Evolutionary conservation across 2,797 vertebrate genomes (phyloP).

Genomic region (Helostoma temminkii): DNA sequence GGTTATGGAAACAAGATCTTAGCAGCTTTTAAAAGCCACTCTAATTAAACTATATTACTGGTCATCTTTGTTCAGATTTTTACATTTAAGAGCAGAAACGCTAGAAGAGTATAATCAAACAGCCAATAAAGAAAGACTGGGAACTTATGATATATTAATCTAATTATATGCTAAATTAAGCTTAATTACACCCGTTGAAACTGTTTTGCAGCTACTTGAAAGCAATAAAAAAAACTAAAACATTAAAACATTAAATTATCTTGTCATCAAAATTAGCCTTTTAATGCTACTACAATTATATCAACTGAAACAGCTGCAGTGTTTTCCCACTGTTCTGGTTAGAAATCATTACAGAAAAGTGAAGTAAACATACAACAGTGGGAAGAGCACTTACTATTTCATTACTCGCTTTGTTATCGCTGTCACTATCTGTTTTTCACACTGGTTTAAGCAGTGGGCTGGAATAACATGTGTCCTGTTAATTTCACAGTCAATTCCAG

Average conservation of each 20-base stretch:
- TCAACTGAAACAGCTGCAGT: slow-evolving; percentile 1
- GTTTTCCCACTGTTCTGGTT: neutral
- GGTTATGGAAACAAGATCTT: slow-evolving; percentile 71
- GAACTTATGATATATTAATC: slow-evolving; percentile 32
- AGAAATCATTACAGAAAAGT: neutral
- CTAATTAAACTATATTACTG: slow-evolving; percentile 50
- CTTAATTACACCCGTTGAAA: slow-evolving; percentile 40
- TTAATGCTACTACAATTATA: neutral
- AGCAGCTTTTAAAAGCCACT: slow-evolving; percentile 65
- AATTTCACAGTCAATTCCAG: slow-evolving; percentile 69
- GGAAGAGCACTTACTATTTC: slow-evolving; percentile 36
- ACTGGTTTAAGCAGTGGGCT: slow-evolving; percentile 52
- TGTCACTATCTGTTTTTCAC: slow-evolving; percentile 75
- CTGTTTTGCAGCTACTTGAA: slow-evolving; percentile 27
- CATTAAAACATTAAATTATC: slow-evolving; percentile 21
- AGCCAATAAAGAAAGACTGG: slow-evolving; percentile 34
- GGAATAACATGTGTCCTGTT: slow-evolving; percentile 49
- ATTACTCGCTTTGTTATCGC: slow-evolving; percentile 67
- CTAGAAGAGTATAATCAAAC: slow-evolving; percentile 37
- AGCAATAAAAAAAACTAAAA: neutral
- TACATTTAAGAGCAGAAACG: slow-evolving; percentile 54
- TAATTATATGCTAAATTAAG: slow-evolving; percentile 36
- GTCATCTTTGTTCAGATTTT: slow-evolving; percentile 41
- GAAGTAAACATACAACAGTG: slow-evolving; percentile 25
- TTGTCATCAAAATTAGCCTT: slow-evolving; percentile 5